Evolutionary conservation across 1,140 invertebrate species (phyloP).

Genomic region (Cecropterus lyciades): DNA sequence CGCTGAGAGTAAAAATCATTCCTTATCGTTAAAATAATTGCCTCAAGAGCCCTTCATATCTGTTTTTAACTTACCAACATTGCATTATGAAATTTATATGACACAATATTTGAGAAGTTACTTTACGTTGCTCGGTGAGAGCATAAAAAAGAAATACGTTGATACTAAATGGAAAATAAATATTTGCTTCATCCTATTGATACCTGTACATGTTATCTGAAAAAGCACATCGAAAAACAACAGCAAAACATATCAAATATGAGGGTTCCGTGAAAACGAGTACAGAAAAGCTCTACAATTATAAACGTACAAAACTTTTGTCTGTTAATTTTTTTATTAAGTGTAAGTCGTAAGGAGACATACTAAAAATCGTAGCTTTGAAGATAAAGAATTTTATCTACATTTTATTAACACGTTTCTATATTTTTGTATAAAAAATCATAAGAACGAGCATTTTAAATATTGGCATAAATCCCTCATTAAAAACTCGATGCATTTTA

Average conservation of each 20-base stretch:
- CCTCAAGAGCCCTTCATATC: slow-evolving; percentile 15
- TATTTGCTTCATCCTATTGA: slow-evolving; percentile 58
- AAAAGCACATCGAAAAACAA: slow-evolving; percentile 73
- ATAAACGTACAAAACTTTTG: too few relatives aligned
- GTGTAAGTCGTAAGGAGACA: too few relatives aligned
- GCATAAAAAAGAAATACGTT: slow-evolving; percentile 9
- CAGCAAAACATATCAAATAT: slow-evolving; percentile 57
- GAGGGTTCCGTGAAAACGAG: slow-evolving; percentile 54
- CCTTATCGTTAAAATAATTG: slow-evolving; percentile 27
- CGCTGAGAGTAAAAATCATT: background rate
- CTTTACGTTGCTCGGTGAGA: slow-evolving; percentile 15
- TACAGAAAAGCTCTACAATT: too few relatives aligned
- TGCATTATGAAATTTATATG: slow-evolving; percentile 34
- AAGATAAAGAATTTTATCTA: too few relatives aligned
- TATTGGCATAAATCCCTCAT: too few relatives aligned
- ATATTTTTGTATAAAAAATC: too few relatives aligned
- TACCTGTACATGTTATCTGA: slow-evolving; percentile 77
- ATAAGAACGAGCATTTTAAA: too few relatives aligned
- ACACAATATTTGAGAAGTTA: slow-evolving; percentile 27
- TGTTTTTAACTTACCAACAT: slow-evolving; percentile 31
- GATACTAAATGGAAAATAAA: slow-evolving; percentile 7
- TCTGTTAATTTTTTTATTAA: too few relatives aligned
- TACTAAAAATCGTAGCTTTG: too few relatives aligned
- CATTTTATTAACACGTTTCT: too few relatives aligned
- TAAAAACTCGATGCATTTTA: too few relatives aligned